Evolutionary conservation across 2,113 vertebrate species (phyloP), one percentile per base, ranked within the genome.

Genomic region (Tychaedon coryphoeus): DNA sequence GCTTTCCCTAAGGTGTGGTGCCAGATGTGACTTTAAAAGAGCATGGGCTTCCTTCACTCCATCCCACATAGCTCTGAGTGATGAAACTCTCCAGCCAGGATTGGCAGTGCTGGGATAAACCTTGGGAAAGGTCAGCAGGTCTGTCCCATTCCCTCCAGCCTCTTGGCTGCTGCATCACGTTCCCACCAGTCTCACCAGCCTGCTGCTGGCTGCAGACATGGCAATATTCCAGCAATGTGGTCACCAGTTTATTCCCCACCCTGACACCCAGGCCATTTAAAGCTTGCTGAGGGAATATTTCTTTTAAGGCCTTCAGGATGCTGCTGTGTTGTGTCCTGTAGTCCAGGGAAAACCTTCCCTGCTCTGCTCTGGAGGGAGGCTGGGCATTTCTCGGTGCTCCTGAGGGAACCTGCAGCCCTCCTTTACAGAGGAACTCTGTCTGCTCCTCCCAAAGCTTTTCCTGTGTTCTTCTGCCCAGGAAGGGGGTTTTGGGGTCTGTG

Each of bases 31-130:
- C 31, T 57, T 56, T 45, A 25, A 33, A 66, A 53, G 67, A 10
- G 7, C 8, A 6, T 4, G 23, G 3, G 1, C 13, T 34, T 40
- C 80, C 66, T 78, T 78, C 20, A 2, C n/a, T 79, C 2, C 0
- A 0, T 53, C 62, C 36, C 2, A 2, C 1, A 0, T 3, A 38
- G 47, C 64, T 62, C n/a, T 1, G 4, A 58, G 18, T 0, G 62
- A 16, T n/a, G 33, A 8, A 71, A n/a, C 9, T 17, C 19, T 36
- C 10, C 22, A 4, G 0, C 25, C 1, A 1, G 79, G 42, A 12
- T 5, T 47, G 53, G 50, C 17, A 25, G 16, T 3, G 9, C 18
- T 19, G 25, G 36, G 74, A 31, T 58, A 19, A 77, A 60, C 34
- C 48, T 26, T 1, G 8, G 77, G 38, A 72, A 48, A 34, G 62